A percentile compares a stretch with the other conserved stretches of the same genome.
phyloP scores from a whole-genome alignment of 2,888 invertebrate species.

The Strigamia maritima region DNA sequence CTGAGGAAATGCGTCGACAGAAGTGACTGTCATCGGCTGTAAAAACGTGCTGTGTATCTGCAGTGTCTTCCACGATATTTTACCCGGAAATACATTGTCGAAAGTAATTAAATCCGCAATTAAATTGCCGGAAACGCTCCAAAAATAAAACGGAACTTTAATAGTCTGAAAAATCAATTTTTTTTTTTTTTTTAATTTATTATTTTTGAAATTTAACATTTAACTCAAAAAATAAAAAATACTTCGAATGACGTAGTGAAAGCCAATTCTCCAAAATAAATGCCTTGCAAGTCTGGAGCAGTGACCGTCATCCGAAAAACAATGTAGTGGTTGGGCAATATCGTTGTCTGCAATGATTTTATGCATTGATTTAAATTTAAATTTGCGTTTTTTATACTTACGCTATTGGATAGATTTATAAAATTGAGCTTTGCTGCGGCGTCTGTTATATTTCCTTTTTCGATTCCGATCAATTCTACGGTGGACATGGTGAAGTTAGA shows the following conservation, averaged over 20 bases:
- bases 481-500: slow-evolving; percentile 61
- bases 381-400: slow-evolving; percentile 47
- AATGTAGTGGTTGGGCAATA: slow-evolving; percentile 62
- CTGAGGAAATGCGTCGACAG: slow-evolving; percentile 62
- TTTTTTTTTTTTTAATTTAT: no score
- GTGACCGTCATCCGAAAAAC: slow-evolving; percentile 69
- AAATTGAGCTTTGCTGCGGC: slow-evolving; percentile 50
- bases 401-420: slow-evolving; percentile 53
- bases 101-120: slow-evolving; percentile 64
- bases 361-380: neutral
- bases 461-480: slow-evolving; percentile 60
- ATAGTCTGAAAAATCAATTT: slow-evolving; percentile 46
- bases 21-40: slow-evolving; percentile 71
- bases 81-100: slow-evolving; percentile 77
- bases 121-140: slow-evolving; percentile 71
- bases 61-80: slow-evolving; percentile 71
- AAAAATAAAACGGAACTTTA: slow-evolving; percentile 64
- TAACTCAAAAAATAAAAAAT: neutral
- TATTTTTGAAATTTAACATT: no score
- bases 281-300: slow-evolving; percentile 66
- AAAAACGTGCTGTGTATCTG: slow-evolving; percentile 77
- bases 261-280: slow-evolving; percentile 66
- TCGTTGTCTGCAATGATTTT: slow-evolving; percentile 35
- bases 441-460: slow-evolving; percentile 55
- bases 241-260: slow-evolving; percentile 63